phyloP scores from a whole-genome alignment of 2,888 invertebrate genomes.

The Ennomos erosarius region DNA sequence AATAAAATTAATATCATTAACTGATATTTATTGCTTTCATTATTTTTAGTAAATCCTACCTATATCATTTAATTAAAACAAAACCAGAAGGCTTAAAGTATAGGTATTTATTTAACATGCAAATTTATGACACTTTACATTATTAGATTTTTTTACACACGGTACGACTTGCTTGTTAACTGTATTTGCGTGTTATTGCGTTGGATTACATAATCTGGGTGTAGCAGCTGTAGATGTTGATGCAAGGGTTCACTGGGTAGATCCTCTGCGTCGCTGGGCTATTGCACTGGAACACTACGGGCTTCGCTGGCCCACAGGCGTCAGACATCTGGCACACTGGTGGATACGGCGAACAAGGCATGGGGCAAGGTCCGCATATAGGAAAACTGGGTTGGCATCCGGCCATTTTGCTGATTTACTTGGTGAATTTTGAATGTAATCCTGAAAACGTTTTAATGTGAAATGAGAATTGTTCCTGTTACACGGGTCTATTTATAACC shows the following conservation, averaged over 20 bases:
- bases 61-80: background rate
- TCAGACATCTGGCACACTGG: slow-evolving; percentile 7
- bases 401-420: slow-evolving; percentile 42
- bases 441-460: slow-evolving; percentile 29
- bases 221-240: slow-evolving; percentile 77
- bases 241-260: slow-evolving; percentile 68
- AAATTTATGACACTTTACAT: slow-evolving; percentile 31
- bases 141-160: slow-evolving; percentile 5
- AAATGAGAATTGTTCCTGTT: slow-evolving; percentile 39
- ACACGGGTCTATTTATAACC: slow-evolving; percentile 51
- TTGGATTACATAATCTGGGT: slow-evolving; percentile 70
- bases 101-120: slow-evolving; percentile 21
- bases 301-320: slow-evolving; percentile 37
- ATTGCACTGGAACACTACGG: slow-evolving; percentile 51
- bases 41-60: background rate
- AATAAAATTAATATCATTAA: background rate
- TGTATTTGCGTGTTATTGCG: too few species aligned
- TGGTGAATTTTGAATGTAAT: slow-evolving; percentile 34
- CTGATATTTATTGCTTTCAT: background rate
- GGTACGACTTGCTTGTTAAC: background rate
- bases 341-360: slow-evolving; percentile 27
- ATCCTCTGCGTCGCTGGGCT: slow-evolving; percentile 53
- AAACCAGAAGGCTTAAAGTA: slow-evolving; percentile 2
- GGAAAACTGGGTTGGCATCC: slow-evolving; percentile 22
- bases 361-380: slow-evolving; percentile 18